phyloP scores from a whole-genome alignment of 2,888 invertebrate genomes.

The Phorcus lineatus region DNA sequence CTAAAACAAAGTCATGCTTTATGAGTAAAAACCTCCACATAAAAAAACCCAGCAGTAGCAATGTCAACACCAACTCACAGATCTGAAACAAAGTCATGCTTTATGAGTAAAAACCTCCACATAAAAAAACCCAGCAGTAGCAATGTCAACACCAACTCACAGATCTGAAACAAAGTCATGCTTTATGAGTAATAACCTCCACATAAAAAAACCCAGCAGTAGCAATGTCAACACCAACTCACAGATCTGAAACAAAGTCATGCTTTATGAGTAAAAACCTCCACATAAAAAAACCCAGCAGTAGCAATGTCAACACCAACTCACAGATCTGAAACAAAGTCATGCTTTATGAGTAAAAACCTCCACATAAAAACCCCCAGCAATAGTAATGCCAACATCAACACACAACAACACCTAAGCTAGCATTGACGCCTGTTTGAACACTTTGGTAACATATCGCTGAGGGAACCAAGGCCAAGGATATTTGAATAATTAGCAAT shows the following conservation, averaged over 20 bases:
- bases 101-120: slow-evolving; percentile 81
- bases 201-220: slow-evolving; percentile 81
- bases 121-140: slow-evolving; percentile 81
- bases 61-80: slow-evolving; percentile 80
- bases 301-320: slow-evolving; percentile 79
- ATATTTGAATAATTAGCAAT: too few relatives aligned
- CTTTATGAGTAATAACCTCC: slow-evolving; percentile 81
- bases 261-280: slow-evolving; percentile 83
- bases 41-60: slow-evolving; percentile 81
- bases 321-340: slow-evolving; percentile 79
- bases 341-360: slow-evolving; percentile 82
- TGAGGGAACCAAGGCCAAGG: too few relatives aligned
- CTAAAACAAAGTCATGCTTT: slow-evolving; percentile 81
- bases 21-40: slow-evolving; percentile 81
- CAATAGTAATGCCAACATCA: slow-evolving; percentile 80
- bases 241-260: slow-evolving; percentile 79
- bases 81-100: slow-evolving; percentile 81
- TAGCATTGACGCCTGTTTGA: too few relatives aligned
- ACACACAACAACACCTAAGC: slow-evolving; percentile 79
- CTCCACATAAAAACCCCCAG: slow-evolving; percentile 82
- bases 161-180: slow-evolving; percentile 80
- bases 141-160: slow-evolving; percentile 81
- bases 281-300: slow-evolving; percentile 81
- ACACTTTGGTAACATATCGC: too few relatives aligned
- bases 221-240: slow-evolving; percentile 81